Percentiles rank a stretch among this genome's conserved stretches.
Evolutionary conservation across 2,113 vertebrate genomes (phyloP).

Genomic region (Nycticebus coucang): DNA sequence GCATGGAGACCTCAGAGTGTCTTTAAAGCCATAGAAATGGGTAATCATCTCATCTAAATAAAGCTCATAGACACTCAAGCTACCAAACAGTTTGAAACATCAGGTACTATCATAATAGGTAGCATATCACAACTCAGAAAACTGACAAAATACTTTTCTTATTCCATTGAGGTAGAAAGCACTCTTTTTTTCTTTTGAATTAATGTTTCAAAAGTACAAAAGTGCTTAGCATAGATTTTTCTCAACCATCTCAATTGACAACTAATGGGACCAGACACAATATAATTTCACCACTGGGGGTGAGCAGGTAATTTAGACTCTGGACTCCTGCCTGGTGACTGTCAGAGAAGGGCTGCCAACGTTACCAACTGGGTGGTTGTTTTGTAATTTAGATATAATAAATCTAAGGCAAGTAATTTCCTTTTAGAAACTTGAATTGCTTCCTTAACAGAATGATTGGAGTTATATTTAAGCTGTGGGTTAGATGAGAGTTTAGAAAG

Average conservation of each 20-base stretch:
- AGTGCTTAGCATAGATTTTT: conserved; percentile 55
- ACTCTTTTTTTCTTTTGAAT: conserved; percentile 22
- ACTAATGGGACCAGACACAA: background rate
- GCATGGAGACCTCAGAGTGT: background rate
- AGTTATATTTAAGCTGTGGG: conserved; percentile 66
- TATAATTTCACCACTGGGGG: background rate
- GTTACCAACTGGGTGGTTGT: conserved; percentile 52
- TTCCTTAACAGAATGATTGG: conserved; percentile 50
- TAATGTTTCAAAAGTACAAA: conserved; percentile 38
- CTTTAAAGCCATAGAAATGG: background rate
- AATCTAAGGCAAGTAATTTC: conserved; percentile 71
- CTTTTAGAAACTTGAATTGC: conserved; percentile 57
- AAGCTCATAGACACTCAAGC: background rate
- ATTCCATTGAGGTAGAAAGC: conserved; percentile 22
- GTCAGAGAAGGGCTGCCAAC: background rate
- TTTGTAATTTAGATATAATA: conserved; percentile 66
- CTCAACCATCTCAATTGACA: conserved; percentile 30
- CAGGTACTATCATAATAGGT: background rate
- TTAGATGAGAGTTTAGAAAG: background rate
- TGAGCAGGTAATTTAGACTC: conserved; percentile 14
- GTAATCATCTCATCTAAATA: background rate
- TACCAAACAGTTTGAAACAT: background rate
- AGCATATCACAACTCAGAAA: background rate
- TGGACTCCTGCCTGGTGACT: background rate
- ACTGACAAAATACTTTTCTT: conserved; percentile 35